Conservation (phyloP, 1,140 invertebrate species). For the Fopius arisanus region DNA sequence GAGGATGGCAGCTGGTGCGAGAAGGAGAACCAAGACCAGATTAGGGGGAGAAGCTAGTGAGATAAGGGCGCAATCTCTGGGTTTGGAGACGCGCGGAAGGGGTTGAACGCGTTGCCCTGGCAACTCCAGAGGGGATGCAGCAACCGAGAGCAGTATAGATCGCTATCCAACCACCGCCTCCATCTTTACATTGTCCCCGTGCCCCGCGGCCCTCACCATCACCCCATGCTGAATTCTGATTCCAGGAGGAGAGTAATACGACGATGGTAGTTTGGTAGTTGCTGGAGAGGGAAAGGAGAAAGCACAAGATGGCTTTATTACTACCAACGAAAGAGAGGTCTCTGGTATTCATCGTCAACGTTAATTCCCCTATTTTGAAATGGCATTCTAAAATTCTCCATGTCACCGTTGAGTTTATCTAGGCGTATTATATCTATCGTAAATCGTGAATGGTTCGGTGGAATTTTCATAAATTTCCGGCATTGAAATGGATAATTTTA, state of each 20-base stretch:
- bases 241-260: constrained; percentile 1
- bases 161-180: constrained; percentile 36
- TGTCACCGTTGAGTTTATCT: background rate
- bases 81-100: constrained; percentile 31
- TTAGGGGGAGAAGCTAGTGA: constrained; percentile 24
- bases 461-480: background rate
- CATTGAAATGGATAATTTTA: background rate
- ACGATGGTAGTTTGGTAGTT: background rate
- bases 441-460: background rate
- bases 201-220: constrained; percentile 17
- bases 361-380: background rate
- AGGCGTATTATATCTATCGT: background rate
- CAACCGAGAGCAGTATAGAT: constrained; percentile 40
- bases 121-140: constrained; percentile 36
- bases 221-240: constrained; percentile 1
- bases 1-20: constrained; percentile 31
- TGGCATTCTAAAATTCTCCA: background rate
- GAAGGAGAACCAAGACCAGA: constrained; percentile 27
- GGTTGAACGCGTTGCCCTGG: constrained; percentile 39
- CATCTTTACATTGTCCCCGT: constrained; percentile 33
- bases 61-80: constrained; percentile 53
- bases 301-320: constrained; percentile 42
- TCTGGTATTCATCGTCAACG: background rate
- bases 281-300: constrained; percentile 8
- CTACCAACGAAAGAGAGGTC: constrained; percentile 11